phyloP scores from a whole-genome alignment of 1,140 invertebrate genomes.

The Lysiphlebus fabarum region DNA sequence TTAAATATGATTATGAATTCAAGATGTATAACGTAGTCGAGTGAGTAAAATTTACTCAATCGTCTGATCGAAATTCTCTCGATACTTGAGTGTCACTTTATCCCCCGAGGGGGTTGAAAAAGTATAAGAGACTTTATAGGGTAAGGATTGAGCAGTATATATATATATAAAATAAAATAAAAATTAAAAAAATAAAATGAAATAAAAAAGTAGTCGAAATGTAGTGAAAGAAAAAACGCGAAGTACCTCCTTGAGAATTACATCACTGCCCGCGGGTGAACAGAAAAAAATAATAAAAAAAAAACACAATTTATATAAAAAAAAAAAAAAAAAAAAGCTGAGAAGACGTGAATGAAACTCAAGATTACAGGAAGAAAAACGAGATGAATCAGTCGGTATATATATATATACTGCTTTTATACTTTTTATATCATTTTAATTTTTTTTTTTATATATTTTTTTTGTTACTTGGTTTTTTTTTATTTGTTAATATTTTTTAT shows the following conservation, averaged over 20 bases:
- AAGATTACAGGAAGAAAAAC: conserved; percentile 25
- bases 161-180: too few relatives aligned
- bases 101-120: conserved; percentile 1
- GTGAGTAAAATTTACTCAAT: neutral
- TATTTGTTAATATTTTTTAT: neutral
- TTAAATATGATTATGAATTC: conserved; percentile 9
- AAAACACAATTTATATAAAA: neutral
- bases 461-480: neutral
- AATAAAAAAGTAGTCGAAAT: neutral
- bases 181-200: neutral
- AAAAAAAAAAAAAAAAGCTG: conserved; percentile 16
- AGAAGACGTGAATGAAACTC: conserved; percentile 26
- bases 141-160: conserved; percentile 1
- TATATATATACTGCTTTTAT: conserved; percentile 1
- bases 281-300: conserved; percentile 4
- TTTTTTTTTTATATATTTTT: conserved; percentile 9
- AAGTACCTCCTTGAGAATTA: conserved; percentile 24
- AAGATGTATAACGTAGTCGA: conserved; percentile 4
- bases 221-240: conserved; percentile 1
- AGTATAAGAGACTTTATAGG: conserved; percentile 12
- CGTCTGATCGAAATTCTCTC: neutral
- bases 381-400: conserved; percentile 15
- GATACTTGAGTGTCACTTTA: neutral
- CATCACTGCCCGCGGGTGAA: conserved; percentile 17
- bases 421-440: neutral